These are phyloP conservation scores for Cyprinus carpio DNA, from an alignment of 2,113 vertebrate genomes.

Conservation along the genomic window DNA sequence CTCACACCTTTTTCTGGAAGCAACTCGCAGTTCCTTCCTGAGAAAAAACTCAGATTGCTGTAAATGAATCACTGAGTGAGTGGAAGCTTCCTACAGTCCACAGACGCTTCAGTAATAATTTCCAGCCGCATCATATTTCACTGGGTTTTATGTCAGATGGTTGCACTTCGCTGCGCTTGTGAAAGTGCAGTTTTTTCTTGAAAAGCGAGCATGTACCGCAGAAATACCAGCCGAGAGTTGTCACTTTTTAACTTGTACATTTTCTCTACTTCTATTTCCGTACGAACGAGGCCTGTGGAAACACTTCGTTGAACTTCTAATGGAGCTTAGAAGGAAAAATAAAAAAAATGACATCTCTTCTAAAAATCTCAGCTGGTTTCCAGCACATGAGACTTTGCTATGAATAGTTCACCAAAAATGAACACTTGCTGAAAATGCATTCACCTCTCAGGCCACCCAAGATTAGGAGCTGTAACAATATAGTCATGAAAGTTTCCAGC, in stretches of 20 bases:
- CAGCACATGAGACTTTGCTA: no score
- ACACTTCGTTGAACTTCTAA: no score
- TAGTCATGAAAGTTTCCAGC: no score
- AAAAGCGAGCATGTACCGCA: background rate
- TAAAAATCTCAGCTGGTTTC: no score
- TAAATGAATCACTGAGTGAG: conserved; percentile 61
- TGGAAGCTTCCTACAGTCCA: background rate
- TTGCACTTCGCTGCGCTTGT: background rate
- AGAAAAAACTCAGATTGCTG: conserved; percentile 62
- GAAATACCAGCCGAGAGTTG: background rate
- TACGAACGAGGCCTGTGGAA: no score
- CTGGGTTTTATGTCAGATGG: background rate
- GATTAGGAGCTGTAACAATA: no score
- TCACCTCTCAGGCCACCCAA: no score
- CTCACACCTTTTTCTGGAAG: conserved; percentile 68
- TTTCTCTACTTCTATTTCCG: no score
- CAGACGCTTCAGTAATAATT: background rate
- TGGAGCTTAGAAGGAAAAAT: no score
- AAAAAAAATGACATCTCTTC: no score
- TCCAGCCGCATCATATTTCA: background rate
- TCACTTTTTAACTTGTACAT: background rate
- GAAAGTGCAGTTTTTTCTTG: background rate
- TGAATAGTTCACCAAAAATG: no score
- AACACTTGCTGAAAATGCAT: no score
- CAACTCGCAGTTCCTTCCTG: conserved; percentile 71